A percentile compares a stretch with the other conserved stretches of the same genome.
Conservation (phyloP, 2,888 invertebrate genomes). For the Nudaria mundana region DNA sequence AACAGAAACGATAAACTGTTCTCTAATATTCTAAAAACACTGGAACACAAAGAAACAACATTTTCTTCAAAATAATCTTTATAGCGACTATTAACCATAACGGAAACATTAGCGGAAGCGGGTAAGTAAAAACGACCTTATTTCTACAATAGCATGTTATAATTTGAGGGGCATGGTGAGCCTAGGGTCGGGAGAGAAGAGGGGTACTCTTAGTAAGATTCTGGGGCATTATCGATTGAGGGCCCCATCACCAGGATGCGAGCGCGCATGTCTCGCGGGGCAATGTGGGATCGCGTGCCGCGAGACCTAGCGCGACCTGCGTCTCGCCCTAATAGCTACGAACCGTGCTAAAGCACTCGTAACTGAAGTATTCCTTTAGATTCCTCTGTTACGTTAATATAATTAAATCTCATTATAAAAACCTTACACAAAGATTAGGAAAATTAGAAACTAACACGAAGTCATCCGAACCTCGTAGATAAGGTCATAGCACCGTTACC, state of each 20-base stretch:
- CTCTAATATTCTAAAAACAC: conserved; percentile 39
- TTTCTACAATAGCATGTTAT: conserved; percentile 71
- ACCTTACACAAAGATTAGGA: conserved; percentile 24
- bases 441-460: conserved; percentile 22
- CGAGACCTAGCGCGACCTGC: conserved; percentile 30
- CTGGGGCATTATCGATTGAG: conserved; percentile 75
- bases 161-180: conserved; percentile 66
- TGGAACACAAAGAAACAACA: conserved; percentile 53
- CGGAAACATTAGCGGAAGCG: conserved; percentile 57
- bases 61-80: conserved; percentile 58
- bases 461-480: conserved; percentile 13
- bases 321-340: conserved; percentile 14
- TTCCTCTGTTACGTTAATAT: conserved; percentile 27
- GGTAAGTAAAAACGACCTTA: conserved; percentile 70
- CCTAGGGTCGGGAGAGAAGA: conserved; percentile 57
- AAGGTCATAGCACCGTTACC: conserved; percentile 28
- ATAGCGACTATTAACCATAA: conserved; percentile 65
- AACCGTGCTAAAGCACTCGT: conserved; percentile 9
- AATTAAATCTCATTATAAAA: conserved; percentile 28
- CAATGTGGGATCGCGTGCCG: conserved; percentile 30
- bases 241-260: conserved; percentile 66
- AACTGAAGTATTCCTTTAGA: conserved; percentile 10
- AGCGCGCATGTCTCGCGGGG: conserved; percentile 56
- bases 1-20: conserved; percentile 25
- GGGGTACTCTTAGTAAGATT: conserved; percentile 60